Evolutionary conservation across 1,140 invertebrate species (phyloP), one percentile per base, ranked within the genome.

Genomic region (Drosophila parabipectinata): DNA sequence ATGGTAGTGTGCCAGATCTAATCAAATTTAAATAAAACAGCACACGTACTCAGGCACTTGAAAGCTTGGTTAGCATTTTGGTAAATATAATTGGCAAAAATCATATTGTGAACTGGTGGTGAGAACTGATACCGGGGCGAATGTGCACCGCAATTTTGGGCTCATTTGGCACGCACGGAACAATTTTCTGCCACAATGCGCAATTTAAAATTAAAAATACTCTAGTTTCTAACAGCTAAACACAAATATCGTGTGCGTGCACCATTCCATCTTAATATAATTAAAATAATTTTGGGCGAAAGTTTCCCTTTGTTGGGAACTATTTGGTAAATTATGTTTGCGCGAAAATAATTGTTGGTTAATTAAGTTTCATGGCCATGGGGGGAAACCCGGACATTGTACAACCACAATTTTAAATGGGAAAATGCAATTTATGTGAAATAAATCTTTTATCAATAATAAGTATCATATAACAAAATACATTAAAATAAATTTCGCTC

Each of bases 261-360:
- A 10, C 34, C 30, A 10, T 48, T 60, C 44, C 44, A 61, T 69
- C 58, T 69, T 61, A 39, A 79, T 69, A 60, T 74, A 63, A 75
- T 79, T 56, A 63, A 78, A 81, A 41, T 37, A 50, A 55, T 64
- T 63, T 59, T n/a, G 15, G 18, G 51, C 18, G 39, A 26, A 58
- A 63, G 34, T 21, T 58, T 9, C 8, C n/a, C 8, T 37, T 55
- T 52, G 68, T n/a, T 34, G 52, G 51, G 32, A 18, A 51, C 39
- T 48, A 55, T 80, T 63, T 51, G 58, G 57, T 63, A 80, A 68
- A 76, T 83, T 83, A 83, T 75, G 67, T 72, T 83, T 83, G 79
- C 59, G 79, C 75, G 48, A 37, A 75, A 79, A 83, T 83, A 83
- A 76, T 79, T 75, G 73, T 75, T 61, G 72, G 47, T 58, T 79